phyloP scores from a whole-genome alignment of 2,113 vertebrate species.

The Mesitornis unicolor region DNA sequence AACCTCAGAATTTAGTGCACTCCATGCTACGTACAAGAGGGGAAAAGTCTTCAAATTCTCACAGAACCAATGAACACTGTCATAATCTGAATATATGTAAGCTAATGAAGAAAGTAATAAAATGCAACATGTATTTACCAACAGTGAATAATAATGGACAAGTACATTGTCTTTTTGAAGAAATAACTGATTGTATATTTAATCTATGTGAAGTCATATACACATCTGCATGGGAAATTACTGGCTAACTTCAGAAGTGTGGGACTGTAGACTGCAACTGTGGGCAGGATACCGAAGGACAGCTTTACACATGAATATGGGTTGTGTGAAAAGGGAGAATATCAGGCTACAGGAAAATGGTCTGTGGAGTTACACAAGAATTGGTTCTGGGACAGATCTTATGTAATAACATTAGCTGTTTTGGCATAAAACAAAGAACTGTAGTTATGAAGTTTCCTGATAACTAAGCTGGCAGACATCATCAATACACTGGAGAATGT shows the following conservation, averaged over 20 bases:
- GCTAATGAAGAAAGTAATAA: neutral
- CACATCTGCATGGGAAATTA: neutral
- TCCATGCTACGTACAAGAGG: neutral
- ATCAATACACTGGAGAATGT: neutral
- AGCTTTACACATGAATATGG: neutral
- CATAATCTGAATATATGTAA: neutral
- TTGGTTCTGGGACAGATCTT: neutral
- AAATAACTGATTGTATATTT: neutral
- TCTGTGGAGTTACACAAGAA: neutral
- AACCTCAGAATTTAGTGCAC: neutral
- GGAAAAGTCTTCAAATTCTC: neutral
- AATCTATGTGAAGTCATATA: neutral
- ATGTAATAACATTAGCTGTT: neutral
- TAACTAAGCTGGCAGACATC: neutral
- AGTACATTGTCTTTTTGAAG: neutral
- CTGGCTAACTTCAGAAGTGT: neutral
- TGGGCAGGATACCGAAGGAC: neutral
- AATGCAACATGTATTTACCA: neutral
- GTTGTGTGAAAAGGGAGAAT: neutral
- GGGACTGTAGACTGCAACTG: neutral
- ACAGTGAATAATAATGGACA: neutral
- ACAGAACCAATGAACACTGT: neutral
- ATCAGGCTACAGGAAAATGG: neutral
- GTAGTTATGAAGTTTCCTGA: neutral
- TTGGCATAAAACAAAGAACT: neutral